These are phyloP conservation scores for Nannoperca obscura DNA, from an alignment of 2,797 vertebrate species.

Conservation along the genomic window DNA sequence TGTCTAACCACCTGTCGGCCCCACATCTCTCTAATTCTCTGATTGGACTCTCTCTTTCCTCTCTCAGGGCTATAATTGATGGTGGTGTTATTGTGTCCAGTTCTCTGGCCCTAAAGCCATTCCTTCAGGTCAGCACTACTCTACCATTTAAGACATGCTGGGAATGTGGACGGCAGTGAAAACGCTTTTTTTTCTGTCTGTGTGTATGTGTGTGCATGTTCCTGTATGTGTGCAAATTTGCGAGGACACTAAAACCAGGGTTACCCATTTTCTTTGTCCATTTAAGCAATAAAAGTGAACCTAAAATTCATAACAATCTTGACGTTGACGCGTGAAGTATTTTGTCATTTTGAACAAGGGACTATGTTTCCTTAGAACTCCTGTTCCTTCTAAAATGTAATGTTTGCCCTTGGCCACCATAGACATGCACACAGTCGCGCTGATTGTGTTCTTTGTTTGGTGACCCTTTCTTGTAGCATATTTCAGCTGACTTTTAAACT, in stretches of 20 bases:
- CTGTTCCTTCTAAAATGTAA: slow-evolving; percentile 57
- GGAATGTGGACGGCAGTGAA: slow-evolving; percentile 36
- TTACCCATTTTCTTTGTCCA: slow-evolving; percentile 49
- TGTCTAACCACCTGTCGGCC: slow-evolving; percentile 72
- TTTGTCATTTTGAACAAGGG: slow-evolving; percentile 69
- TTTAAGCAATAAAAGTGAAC: slow-evolving; percentile 46
- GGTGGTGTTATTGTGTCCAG: slow-evolving; percentile 77
- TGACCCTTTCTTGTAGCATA: slow-evolving; percentile 55
- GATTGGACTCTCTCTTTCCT: slow-evolving; percentile 68
- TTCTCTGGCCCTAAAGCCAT: slow-evolving; percentile 64
- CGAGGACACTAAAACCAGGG: slow-evolving; percentile 13
- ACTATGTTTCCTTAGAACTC: slow-evolving; percentile 66
- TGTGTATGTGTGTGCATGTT: not conserved
- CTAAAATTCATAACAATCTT: slow-evolving; percentile 60
- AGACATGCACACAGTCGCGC: slow-evolving; percentile 56
- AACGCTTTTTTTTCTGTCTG: slow-evolving; percentile 21
- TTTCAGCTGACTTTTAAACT: slow-evolving; percentile 52
- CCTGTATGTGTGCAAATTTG: slow-evolving; percentile 28
- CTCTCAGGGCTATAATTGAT: slow-evolving; percentile 79
- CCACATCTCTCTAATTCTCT: slow-evolving; percentile 77
- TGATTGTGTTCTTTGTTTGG: slow-evolving; percentile 61
- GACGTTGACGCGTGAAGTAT: slow-evolving; percentile 54
- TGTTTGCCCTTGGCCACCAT: slow-evolving; percentile 69
- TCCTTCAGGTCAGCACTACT: slow-evolving; percentile 71
- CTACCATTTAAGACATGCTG: slow-evolving; percentile 56